Evolutionary conservation across 2,113 vertebrate genomes (phyloP).

Genomic region (Alces alces): DNA sequence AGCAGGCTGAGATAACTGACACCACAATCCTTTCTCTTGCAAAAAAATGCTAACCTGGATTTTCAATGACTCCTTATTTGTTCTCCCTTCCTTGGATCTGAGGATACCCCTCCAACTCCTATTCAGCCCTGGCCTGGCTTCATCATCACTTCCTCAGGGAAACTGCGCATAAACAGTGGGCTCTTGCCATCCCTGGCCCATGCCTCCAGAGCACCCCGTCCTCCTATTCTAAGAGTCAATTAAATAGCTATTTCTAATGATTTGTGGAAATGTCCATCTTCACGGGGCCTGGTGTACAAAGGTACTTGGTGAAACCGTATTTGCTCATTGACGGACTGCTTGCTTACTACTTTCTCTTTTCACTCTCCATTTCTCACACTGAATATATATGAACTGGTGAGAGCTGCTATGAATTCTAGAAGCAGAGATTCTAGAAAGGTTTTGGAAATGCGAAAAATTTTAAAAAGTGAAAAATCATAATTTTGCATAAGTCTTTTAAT

Average conservation of each 20-base stretch:
- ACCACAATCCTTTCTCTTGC: neutral
- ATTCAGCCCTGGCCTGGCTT: too few relatives aligned
- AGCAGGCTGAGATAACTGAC: neutral
- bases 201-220: accelerated
- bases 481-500: neutral
- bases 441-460: neutral
- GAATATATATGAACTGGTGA: neutral
- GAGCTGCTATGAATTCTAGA: neutral
- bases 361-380: neutral
- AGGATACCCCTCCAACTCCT: neutral
- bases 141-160: too few relatives aligned
- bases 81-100: neutral
- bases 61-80: neutral
- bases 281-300: accelerated
- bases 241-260: accelerated
- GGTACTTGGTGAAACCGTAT: neutral
- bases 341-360: neutral
- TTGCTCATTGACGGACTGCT: neutral
- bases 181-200: accelerated
- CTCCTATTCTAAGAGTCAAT: accelerated
- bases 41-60: neutral
- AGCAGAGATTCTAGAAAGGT: neutral
- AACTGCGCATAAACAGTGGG: accelerated
- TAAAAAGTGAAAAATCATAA: neutral
- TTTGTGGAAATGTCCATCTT: neutral